phyloP scores from a whole-genome alignment of 2,113 vertebrate species.

The Athene cunicularia region DNA sequence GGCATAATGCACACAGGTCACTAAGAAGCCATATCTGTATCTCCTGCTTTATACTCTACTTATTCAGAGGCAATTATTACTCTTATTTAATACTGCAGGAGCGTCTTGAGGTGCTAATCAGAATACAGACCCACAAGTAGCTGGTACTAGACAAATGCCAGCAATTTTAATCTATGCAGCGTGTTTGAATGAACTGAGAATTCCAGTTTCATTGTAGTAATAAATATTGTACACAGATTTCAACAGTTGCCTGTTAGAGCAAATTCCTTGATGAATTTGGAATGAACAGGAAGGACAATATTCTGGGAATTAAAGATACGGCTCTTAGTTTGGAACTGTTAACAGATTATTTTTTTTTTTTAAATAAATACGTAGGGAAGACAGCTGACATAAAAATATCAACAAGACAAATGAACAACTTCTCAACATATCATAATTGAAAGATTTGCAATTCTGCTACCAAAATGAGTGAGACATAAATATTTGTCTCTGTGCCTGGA shows the following conservation, averaged over 20 bases:
- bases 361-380: not conserved
- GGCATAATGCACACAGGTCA: conserved; percentile 43
- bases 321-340: not conserved
- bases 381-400: not conserved
- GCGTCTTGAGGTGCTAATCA: not conserved
- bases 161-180: not conserved
- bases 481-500: conserved; percentile 63
- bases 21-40: conserved; percentile 34
- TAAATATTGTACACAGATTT: not conserved
- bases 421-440: conserved; percentile 25
- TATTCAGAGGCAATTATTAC: conserved; percentile 66
- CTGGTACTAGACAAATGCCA: not conserved
- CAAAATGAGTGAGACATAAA: conserved; percentile 51
- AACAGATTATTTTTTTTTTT: not conserved
- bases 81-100: conserved; percentile 47
- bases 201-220: conserved; percentile 18
- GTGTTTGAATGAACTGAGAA: conserved; percentile 32
- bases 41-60: conserved; percentile 32
- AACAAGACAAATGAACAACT: not conserved
- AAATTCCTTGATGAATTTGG: not conserved
- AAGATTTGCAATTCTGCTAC: conserved; percentile 44
- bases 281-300: not conserved
- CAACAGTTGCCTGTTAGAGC: not conserved
- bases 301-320: not conserved
- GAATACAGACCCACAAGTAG: not conserved